Conservation (phyloP, 2,797 vertebrate species). For the Benthosema pterotum region DNA sequence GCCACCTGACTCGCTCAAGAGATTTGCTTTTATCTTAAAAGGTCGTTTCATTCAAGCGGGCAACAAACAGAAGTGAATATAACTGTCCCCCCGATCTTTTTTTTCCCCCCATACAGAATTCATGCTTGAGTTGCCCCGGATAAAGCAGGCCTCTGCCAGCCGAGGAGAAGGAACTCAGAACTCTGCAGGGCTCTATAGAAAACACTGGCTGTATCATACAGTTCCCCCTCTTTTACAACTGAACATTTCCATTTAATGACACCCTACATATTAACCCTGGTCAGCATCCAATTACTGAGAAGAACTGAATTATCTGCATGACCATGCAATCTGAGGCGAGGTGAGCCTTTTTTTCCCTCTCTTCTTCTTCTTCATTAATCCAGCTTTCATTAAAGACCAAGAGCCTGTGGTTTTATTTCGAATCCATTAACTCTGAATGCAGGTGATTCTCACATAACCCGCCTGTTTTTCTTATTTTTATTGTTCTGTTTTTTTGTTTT, state of each 20-base stretch:
- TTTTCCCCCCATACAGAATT: constrained; percentile 87
- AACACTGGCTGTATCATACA: constrained; percentile 97
- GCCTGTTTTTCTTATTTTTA: constrained; percentile 22
- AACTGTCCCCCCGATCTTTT: constrained; percentile 94
- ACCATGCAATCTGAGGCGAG: constrained; percentile 89
- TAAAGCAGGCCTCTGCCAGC: constrained; percentile 87
- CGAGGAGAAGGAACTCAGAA: constrained; percentile 90
- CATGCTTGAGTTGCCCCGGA: constrained; percentile 98
- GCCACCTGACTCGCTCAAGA: constrained; percentile 92
- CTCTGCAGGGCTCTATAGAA: constrained; percentile 92
- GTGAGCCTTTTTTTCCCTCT: constrained; percentile 86
- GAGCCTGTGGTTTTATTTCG: constrained; percentile 91
- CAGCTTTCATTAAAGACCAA: constrained; percentile 91
- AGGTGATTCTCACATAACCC: constrained; percentile 86
- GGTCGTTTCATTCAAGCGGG: constrained; percentile 97
- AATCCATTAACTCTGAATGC: constrained; percentile 95
- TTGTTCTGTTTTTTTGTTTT: constrained; percentile 26
- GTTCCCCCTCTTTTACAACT: constrained; percentile 91
- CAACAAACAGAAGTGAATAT: constrained; percentile 97
- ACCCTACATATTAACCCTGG: constrained; percentile 99
- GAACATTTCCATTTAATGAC: constrained; percentile 99
- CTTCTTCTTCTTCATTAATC: constrained; percentile 92
- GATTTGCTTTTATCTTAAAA: constrained; percentile 93
- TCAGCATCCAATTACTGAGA: constrained; percentile 99
- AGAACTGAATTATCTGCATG: constrained; percentile 98